Evolutionary conservation across 2,113 vertebrate genomes (phyloP).

Genomic region (Epinephelus cyanopodus): DNA sequence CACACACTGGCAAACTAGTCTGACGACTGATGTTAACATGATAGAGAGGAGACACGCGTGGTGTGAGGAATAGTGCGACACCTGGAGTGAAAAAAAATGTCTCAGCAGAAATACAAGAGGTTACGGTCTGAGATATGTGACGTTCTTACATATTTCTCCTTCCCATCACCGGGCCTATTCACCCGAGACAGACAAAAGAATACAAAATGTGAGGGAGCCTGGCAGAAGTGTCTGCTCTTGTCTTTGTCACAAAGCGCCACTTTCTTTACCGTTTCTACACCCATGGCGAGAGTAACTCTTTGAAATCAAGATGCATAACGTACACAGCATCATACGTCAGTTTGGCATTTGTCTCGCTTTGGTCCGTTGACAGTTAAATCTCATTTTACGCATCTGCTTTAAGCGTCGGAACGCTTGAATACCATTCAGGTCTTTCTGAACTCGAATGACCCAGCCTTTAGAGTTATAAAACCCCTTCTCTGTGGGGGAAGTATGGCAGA

Average conservation of each 20-base stretch:
- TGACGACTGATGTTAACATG: slow-evolving; percentile 51
- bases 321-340: slow-evolving; percentile 9
- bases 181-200: slow-evolving; percentile 59
- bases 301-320: slow-evolving; percentile 41
- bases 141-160: slow-evolving; percentile 51
- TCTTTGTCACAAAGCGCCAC: slow-evolving; percentile 42
- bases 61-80: slow-evolving; percentile 25
- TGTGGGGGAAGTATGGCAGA: background rate
- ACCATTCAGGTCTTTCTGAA: slow-evolving; percentile 22
- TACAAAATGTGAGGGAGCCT: slow-evolving; percentile 40
- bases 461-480: slow-evolving; percentile 3
- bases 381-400: slow-evolving; percentile 52
- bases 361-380: slow-evolving; percentile 58
- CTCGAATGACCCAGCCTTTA: slow-evolving; percentile 28
- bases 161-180: slow-evolving; percentile 38
- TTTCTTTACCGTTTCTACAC: slow-evolving; percentile 14
- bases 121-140: slow-evolving; percentile 35
- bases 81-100: slow-evolving; percentile 31
- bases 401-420: slow-evolving; percentile 1
- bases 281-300: slow-evolving; percentile 16
- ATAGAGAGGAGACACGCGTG: slow-evolving; percentile 42
- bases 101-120: slow-evolving; percentile 30
- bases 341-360: slow-evolving; percentile 41
- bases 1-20: slow-evolving; percentile 19
- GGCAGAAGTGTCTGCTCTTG: slow-evolving; percentile 50